A percentile compares a stretch with the other conserved stretches of the same genome.
Evolutionary conservation across 2,888 invertebrate species (phyloP).

Genomic region (Lordiphosa fenestrarum): DNA sequence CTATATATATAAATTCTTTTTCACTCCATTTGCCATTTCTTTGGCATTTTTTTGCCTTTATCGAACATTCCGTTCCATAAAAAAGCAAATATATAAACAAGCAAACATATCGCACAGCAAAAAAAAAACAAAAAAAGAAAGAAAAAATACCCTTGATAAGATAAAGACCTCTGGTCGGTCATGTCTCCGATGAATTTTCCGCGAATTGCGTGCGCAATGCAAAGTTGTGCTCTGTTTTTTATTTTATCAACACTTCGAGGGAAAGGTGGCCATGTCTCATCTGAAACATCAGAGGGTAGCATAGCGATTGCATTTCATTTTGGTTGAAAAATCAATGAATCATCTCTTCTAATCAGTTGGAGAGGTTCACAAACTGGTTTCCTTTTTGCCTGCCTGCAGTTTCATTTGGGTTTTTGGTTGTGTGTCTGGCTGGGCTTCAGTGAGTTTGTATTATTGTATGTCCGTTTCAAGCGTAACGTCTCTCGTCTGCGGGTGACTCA

Average conservation of each 20-base stretch:
- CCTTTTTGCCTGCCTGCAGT: constrained; percentile 24
- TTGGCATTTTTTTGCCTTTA: constrained; percentile 30
- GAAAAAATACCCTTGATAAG: constrained; percentile 51
- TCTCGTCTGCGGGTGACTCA: constrained; percentile 44
- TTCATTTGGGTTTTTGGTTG: constrained; percentile 11
- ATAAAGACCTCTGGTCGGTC: constrained; percentile 34
- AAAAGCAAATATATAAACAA: constrained; percentile 7
- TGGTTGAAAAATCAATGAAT: constrained; percentile 30
- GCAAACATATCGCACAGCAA: constrained; percentile 8
- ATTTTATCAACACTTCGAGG: not conserved
- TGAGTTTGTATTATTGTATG: constrained; percentile 31
- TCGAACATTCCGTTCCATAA: constrained; percentile 46
- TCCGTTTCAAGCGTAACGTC: constrained; percentile 50
- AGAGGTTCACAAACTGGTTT: constrained; percentile 54
- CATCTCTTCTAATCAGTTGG: constrained; percentile 44
- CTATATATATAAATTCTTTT: too few relatives aligned
- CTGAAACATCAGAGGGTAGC: not conserved
- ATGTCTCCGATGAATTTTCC: constrained; percentile 25
- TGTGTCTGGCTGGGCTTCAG: constrained; percentile 17
- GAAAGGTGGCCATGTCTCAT: not conserved
- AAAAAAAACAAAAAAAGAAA: too few relatives aligned
- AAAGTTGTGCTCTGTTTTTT: not conserved
- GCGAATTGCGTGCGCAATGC: constrained; percentile 30
- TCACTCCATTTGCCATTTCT: not conserved
- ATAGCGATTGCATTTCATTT: constrained; percentile 10